Evolutionary conservation across 1,140 invertebrate species (phyloP).

Genomic region (Argopecten irradians): DNA sequence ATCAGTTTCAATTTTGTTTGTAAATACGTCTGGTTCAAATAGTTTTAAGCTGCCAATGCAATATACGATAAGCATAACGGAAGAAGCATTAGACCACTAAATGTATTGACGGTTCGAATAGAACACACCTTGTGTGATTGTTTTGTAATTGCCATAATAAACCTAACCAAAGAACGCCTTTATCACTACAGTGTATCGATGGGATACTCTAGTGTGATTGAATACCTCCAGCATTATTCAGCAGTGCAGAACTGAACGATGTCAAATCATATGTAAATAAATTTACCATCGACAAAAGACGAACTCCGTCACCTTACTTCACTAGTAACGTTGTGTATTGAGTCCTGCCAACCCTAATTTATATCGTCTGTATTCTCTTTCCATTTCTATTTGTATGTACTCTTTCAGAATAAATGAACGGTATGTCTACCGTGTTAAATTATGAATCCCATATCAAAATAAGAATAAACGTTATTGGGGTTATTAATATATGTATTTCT

Average conservation of each 20-base stretch:
- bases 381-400: not conserved
- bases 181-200: not conserved
- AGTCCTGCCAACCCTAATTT: not conserved
- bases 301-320: slow-evolving; percentile 10
- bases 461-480: not conserved
- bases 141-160: not conserved
- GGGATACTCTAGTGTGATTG: not conserved
- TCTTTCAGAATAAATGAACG: not conserved
- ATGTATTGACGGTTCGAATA: no score
- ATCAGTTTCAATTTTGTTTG: no score
- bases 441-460: not conserved
- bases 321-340: not conserved
- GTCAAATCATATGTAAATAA: slow-evolving; percentile 1
- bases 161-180: not conserved
- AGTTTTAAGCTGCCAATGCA: no score
- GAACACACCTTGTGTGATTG: not conserved
- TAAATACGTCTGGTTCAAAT: no score
- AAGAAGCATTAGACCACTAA: no score
- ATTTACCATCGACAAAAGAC: not conserved
- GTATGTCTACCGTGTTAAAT: not conserved
- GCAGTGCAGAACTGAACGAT: not conserved
- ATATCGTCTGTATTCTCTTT: not conserved
- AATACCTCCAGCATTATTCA: not conserved
- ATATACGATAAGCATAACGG: no score
- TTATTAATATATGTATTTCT: not conserved